Percentiles rank a stretch among this genome's conserved stretches.
Conservation (phyloP, 2,797 vertebrate genomes). For the Notoglanidium macrostoma region DNA sequence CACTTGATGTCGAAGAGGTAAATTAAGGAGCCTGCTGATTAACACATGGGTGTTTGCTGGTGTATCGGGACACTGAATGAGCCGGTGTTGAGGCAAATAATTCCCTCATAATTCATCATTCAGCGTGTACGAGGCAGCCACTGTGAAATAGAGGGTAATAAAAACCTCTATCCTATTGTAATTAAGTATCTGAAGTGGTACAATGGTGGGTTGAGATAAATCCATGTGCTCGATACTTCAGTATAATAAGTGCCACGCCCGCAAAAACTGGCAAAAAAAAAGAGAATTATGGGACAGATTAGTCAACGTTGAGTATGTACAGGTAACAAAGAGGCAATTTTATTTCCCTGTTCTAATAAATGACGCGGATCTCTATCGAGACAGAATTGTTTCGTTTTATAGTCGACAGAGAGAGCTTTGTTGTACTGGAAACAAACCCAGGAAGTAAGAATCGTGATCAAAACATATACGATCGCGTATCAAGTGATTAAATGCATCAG, state of each 20-base stretch:
- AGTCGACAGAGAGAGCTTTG: neutral
- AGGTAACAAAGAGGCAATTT: neutral
- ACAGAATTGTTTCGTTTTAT: neutral
- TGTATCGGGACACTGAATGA: constrained; percentile 27
- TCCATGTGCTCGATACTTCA: constrained; percentile 61
- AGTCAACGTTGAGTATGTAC: neutral
- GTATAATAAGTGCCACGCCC: constrained; percentile 59
- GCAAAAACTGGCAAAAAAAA: constrained; percentile 38
- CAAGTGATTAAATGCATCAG: neutral
- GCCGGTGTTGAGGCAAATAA: constrained; percentile 25
- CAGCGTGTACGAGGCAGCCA: constrained; percentile 55
- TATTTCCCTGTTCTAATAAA: neutral
- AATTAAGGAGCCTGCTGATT: constrained; percentile 51
- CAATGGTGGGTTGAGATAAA: constrained; percentile 65
- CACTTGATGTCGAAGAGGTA: constrained; percentile 12
- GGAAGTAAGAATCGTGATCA: neutral
- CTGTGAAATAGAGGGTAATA: constrained; percentile 71
- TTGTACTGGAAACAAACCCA: neutral
- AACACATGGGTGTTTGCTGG: constrained; percentile 42
- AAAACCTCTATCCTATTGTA: constrained; percentile 72
- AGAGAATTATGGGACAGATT: constrained; percentile 68
- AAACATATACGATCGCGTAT: neutral
- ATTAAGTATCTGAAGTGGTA: constrained; percentile 67
- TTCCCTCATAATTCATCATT: constrained; percentile 52
- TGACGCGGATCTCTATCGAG: neutral